Base-by-base conservation (phyloP, 2,113 vertebrate species). In the Periophthalmus modestus region DNA sequence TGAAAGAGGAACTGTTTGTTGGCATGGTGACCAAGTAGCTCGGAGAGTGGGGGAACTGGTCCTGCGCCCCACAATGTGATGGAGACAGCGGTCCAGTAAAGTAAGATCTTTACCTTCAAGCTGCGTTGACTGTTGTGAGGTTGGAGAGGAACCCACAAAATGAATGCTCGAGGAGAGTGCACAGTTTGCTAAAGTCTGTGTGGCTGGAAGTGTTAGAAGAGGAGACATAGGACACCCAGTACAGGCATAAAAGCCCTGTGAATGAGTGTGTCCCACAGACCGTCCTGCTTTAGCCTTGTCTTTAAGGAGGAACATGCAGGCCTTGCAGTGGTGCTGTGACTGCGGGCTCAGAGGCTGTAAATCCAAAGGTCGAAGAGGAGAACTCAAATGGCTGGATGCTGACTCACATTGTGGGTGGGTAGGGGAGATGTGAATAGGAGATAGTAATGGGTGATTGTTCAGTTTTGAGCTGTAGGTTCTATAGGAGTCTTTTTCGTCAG, bases 31-130 rank as follows among this genome's bases (percentile, higher is more conserved):
- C 58, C 68, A 69, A 62, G 69, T 74, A 61, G 69, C 18, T 50
- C 68, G 75, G 46, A 85, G 74, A 21, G 82, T 78, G 11, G 86
- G 88, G 36, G 86, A 90, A 59, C 82, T 78, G 47, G 80, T 90
- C 68, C 91, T 92, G 72, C 82, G 89, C 55, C 57, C 77, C 79
- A 92, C 81, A 47, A 89, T 85, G 57, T 88, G 83, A 54, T 90
- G 86, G 48, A 94, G 87, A 79, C 87, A 89, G 69, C 88, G 86
- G 70, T 70, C 73, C 18, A 93, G 92, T 18, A 90, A 80, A 69
- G 71, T 80, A 57, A 95, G 84, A 75, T 93, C 88, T 71, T 80
- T 77, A 74, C 69, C 71, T 69, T 82, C 88, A 70, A 72, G 24
- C 18, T 55, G 68, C 66, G 34, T 47, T 7, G 80, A 34, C 24